These are phyloP conservation scores for Heliconius himera DNA, from an alignment of 1,140 invertebrate genomes.

Conservation along the genomic window DNA sequence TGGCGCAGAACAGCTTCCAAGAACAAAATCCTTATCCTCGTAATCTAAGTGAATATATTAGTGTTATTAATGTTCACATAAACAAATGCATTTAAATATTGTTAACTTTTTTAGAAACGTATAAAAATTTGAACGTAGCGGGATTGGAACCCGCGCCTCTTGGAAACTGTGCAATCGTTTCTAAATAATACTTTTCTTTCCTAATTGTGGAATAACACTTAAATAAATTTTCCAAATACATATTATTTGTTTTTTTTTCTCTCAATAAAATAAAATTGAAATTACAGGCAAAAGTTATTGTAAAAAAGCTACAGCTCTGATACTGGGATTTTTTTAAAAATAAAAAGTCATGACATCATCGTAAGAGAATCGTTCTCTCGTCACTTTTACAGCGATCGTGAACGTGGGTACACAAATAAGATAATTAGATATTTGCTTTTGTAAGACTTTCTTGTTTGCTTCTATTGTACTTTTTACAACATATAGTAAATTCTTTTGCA, in stretches of 20 bases:
- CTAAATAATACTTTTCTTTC: too few relatives aligned
- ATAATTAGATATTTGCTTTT: background rate
- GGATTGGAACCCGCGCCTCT: too few relatives aligned
- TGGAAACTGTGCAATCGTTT: too few relatives aligned
- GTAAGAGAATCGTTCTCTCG: background rate
- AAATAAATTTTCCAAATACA: too few relatives aligned
- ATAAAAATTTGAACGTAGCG: too few relatives aligned
- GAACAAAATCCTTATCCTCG: conserved; percentile 87
- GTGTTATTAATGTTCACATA: background rate
- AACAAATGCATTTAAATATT: background rate
- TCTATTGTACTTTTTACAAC: background rate
- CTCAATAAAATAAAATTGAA: too few relatives aligned
- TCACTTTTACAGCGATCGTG: background rate
- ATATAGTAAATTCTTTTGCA: background rate
- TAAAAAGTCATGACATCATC: background rate
- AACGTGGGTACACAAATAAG: background rate
- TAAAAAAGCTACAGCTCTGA: background rate
- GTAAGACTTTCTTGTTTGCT: background rate
- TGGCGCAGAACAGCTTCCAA: conserved; percentile 91
- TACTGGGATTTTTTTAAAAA: background rate
- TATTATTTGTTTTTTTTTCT: too few relatives aligned
- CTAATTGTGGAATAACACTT: too few relatives aligned
- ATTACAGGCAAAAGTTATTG: background rate
- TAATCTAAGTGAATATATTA: conserved; percentile 82
- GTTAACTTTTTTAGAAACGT: too few relatives aligned